phyloP scores from a whole-genome alignment of 2,797 vertebrate species.

The Coracias cyanogaster region DNA sequence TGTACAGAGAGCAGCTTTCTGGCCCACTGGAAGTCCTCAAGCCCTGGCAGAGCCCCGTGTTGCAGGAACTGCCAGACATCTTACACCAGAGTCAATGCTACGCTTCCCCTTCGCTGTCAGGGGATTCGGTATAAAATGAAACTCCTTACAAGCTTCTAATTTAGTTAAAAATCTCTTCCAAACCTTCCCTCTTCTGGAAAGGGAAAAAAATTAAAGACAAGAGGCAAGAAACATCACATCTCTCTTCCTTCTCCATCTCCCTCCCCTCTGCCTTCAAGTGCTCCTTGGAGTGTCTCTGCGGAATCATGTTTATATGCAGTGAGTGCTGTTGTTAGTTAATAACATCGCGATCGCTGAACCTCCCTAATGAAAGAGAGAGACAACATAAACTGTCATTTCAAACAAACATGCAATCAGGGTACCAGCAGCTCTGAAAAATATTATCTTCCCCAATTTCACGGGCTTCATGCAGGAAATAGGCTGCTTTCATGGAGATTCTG shows the following conservation, averaged over 20 bases:
- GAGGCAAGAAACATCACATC: slow-evolving; percentile 19
- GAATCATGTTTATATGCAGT: slow-evolving; percentile 79
- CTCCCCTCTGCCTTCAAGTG: slow-evolving; percentile 71
- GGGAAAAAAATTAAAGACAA: background rate
- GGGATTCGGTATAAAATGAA: background rate
- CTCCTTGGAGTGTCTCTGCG: slow-evolving; percentile 73
- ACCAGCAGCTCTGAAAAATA: slow-evolving; percentile 68
- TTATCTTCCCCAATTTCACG: slow-evolving; percentile 78
- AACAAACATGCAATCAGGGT: slow-evolving; percentile 82
- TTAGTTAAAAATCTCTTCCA: slow-evolving; percentile 23
- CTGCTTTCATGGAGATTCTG: slow-evolving; percentile 65
- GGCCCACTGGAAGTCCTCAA: accelerated
- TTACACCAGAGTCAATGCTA: background rate
- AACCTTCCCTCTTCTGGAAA: slow-evolving; percentile 18
- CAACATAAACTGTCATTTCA: slow-evolving; percentile 81
- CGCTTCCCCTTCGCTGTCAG: accelerated
- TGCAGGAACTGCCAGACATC: background rate
- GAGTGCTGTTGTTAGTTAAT: slow-evolving; percentile 80
- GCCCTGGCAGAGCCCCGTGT: background rate
- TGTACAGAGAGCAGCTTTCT: background rate
- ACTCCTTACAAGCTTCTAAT: background rate
- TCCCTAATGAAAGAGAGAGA: slow-evolving; percentile 81
- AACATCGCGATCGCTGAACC: slow-evolving; percentile 77
- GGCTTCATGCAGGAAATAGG: slow-evolving; percentile 67
- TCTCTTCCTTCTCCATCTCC: slow-evolving; percentile 38